Conservation (phyloP, 2,888 invertebrate species). For the Diploptera punctata region DNA sequence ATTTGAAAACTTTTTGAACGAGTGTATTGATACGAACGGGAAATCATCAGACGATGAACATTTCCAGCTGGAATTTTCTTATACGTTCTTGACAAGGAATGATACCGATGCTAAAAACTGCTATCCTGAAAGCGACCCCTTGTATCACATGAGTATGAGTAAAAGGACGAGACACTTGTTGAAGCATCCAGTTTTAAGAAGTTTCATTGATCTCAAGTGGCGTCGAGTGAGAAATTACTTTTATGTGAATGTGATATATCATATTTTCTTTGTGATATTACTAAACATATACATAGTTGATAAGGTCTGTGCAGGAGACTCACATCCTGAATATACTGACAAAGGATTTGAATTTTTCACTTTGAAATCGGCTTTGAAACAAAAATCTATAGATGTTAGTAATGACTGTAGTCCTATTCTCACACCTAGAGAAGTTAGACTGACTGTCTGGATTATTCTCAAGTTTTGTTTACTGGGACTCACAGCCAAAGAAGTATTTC, state of each 20-base stretch:
- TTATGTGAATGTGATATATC: conserved; percentile 74
- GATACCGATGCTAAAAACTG: neutral
- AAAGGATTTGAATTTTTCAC: neutral
- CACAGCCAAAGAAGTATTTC: conserved; percentile 70
- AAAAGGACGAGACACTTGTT: conserved; percentile 71
- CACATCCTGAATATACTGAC: neutral
- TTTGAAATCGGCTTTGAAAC: neutral
- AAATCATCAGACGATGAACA: neutral
- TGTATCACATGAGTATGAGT: conserved; percentile 72
- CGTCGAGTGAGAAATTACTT: conserved; percentile 76
- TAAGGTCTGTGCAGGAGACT: neutral
- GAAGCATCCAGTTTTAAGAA: conserved; percentile 79
- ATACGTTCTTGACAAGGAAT: neutral
- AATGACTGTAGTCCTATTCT: neutral
- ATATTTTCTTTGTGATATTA: conserved; percentile 70
- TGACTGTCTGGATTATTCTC: neutral
- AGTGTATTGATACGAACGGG: neutral
- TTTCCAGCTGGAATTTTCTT: neutral
- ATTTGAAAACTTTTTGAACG: neutral
- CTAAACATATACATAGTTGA: neutral
- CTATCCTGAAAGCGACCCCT: conserved; percentile 60
- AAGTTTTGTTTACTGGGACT: neutral
- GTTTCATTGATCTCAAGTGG: conserved; percentile 84
- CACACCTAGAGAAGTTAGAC: neutral
- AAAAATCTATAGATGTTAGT: neutral